A percentile compares a stretch with the other conserved stretches of the same genome.
phyloP scores from a whole-genome alignment of 2,113 vertebrate species.

The Varanus salvator region DNA sequence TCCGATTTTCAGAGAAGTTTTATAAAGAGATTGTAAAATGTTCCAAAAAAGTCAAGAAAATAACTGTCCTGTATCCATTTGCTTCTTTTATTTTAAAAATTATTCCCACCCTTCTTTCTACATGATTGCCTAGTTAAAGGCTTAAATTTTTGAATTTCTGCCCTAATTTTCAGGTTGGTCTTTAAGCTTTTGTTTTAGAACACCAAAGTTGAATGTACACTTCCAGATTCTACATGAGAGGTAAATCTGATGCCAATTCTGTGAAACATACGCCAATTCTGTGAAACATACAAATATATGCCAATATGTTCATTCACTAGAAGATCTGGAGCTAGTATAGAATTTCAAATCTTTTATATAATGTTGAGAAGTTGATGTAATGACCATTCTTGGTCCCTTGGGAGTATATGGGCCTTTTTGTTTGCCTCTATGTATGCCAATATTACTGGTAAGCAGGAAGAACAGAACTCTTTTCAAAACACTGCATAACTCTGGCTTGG shows the following conservation, averaged over 20 bases:
- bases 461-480: constrained; percentile 71
- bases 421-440: constrained; percentile 51
- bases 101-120: neutral
- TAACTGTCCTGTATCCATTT: too few relatives aligned
- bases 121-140: too few relatives aligned
- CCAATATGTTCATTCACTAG: neutral
- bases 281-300: neutral
- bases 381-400: neutral
- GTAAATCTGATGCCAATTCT: neutral
- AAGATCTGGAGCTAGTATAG: neutral
- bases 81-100: neutral
- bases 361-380: neutral
- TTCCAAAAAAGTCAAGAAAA: neutral
- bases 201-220: neutral
- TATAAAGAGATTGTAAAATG: neutral
- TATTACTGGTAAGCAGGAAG: constrained; percentile 62
- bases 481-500: constrained; percentile 54
- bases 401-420: constrained; percentile 48
- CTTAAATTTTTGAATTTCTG: too few relatives aligned
- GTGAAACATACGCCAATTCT: neutral
- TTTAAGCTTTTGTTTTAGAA: neutral
- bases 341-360: neutral
- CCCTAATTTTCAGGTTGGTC: neutral
- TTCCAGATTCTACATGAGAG: neutral
- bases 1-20: neutral